These are phyloP conservation scores for Simalia tracyae DNA, from an alignment of 2,797 vertebrate species.

Conservation along the genomic window DNA sequence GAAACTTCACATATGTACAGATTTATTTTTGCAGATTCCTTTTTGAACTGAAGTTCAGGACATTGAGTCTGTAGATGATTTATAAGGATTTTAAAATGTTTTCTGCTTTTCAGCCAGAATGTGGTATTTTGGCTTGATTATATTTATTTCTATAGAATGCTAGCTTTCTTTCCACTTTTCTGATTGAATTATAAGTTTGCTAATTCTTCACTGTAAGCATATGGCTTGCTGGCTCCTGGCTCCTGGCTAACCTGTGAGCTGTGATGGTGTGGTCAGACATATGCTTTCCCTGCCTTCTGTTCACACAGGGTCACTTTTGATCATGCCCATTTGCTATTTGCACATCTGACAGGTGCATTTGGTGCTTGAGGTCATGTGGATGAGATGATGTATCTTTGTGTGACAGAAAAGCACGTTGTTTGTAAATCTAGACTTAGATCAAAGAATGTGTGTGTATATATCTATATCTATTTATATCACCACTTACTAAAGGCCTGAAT, in stretches of 20 bases:
- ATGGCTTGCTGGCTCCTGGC: background rate
- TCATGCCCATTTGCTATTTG: slow-evolving; percentile 32
- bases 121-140: too few species aligned
- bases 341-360: slow-evolving; percentile 13
- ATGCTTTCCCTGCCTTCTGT: background rate
- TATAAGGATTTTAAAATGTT: background rate
- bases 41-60: background rate
- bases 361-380: slow-evolving; percentile 24
- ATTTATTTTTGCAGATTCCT: background rate
- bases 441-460: slow-evolving; percentile 8
- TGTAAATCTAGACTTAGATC: slow-evolving; percentile 21
- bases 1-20: background rate
- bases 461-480: background rate
- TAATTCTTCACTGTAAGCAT: background rate
- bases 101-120: background rate
- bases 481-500: slow-evolving; percentile 31
- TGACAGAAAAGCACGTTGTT: slow-evolving; percentile 18
- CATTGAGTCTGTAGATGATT: background rate
- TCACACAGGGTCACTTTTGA: slow-evolving; percentile 19
- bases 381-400: slow-evolving; percentile 2
- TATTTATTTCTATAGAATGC: background rate
- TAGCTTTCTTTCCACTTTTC: background rate
- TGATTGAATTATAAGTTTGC: background rate
- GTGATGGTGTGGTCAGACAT: background rate
- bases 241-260: background rate